Evolutionary conservation across 2,113 vertebrate genomes (phyloP).

Genomic region (Onychostoma macrolepis): DNA sequence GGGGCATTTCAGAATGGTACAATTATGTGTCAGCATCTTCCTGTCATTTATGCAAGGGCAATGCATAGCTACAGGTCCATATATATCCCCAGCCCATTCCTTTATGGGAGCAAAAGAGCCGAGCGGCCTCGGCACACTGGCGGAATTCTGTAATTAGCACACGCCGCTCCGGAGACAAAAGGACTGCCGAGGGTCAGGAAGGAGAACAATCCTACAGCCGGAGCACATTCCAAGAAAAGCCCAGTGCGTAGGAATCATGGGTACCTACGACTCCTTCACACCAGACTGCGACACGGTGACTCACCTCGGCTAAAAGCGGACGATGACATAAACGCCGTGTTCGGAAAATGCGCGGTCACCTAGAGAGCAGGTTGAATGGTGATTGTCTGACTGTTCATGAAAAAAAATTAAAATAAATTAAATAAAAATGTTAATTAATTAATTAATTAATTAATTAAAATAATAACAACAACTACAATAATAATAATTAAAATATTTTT

Average conservation of each 20-base stretch:
- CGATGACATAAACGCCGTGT: constrained; percentile 48
- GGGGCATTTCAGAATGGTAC: neutral
- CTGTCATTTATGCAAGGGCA: constrained; percentile 48
- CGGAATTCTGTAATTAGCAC: constrained; percentile 77
- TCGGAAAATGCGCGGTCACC: neutral
- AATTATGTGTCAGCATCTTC: constrained; percentile 46
- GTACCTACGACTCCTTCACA: constrained; percentile 58
- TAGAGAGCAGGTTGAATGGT: neutral
- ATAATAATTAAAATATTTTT: too few species aligned
- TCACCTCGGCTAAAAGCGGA: constrained; percentile 49
- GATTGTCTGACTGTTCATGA: neutral
- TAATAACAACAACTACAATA: too few species aligned
- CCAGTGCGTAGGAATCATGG: constrained; percentile 66
- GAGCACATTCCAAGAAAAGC: constrained; percentile 80
- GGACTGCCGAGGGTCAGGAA: constrained; percentile 76
- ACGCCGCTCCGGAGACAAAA: constrained; percentile 71
- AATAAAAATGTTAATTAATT: neutral
- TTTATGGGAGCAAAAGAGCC: constrained; percentile 46
- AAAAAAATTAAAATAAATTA: neutral
- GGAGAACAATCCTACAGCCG: constrained; percentile 75
- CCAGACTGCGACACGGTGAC: constrained; percentile 39
- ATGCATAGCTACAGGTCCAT: constrained; percentile 68
- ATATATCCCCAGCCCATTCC: constrained; percentile 72
- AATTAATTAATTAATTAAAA: too few species aligned
- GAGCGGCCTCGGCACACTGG: constrained; percentile 61